Conservation (phyloP, 92 coral and sea anemone species). For the Epizoanthus fatuus region DNA sequence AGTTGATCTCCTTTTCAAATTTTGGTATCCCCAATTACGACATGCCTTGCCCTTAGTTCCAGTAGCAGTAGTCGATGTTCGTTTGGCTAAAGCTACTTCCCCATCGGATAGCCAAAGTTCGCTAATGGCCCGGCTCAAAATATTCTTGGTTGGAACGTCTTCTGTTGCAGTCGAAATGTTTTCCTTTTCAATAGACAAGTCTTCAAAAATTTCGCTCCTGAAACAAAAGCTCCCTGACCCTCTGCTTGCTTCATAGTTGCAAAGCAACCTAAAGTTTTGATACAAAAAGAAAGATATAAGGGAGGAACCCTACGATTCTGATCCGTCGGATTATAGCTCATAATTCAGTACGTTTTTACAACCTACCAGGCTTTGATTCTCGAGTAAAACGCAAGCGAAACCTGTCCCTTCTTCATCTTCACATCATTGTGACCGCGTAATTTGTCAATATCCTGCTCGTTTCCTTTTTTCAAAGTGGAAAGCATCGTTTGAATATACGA, state of each 20-base stretch:
- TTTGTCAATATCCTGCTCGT: too few relatives aligned
- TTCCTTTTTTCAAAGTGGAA: too few relatives aligned
- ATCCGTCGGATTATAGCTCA: neutral
- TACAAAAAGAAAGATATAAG: neutral
- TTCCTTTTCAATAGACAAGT: neutral
- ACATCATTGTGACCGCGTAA: too few relatives aligned
- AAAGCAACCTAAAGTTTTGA: neutral
- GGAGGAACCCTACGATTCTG: too few relatives aligned
- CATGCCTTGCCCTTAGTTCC: neutral
- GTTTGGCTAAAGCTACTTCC: neutral
- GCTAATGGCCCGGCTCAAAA: neutral
- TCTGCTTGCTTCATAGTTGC: neutral
- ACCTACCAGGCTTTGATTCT: slow-evolving; percentile 9
- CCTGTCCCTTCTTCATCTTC: too few relatives aligned
- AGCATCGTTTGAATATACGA: too few relatives aligned
- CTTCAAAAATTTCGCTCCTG: neutral
- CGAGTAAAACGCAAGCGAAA: neutral
- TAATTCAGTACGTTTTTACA: neutral
- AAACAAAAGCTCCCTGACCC: too few relatives aligned
- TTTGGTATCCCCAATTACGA: neutral
- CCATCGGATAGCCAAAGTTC: neutral
- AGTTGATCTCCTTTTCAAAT: neutral
- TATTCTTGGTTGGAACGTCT: neutral
- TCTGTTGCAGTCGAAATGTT: neutral
- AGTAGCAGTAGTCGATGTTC: neutral